phyloP scores from a whole-genome alignment of 2,797 vertebrate species.

The Pseudotriccus pelzelni region DNA sequence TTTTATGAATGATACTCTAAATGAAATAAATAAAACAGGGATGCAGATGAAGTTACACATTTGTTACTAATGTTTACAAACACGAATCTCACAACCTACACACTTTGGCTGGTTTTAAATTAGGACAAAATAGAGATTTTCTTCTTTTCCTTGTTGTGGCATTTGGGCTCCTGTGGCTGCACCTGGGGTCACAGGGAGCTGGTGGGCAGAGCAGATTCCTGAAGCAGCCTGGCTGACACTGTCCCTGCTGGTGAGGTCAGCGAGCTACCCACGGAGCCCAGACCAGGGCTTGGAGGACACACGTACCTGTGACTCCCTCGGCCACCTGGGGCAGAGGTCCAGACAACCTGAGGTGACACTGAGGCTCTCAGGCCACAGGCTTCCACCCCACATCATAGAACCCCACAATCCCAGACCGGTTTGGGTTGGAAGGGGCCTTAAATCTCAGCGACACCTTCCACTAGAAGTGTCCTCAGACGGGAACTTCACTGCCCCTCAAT shows the following conservation, averaged over 20 bases:
- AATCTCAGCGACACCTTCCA: not conserved
- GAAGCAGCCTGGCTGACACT: not conserved
- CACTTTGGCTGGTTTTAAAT: not conserved
- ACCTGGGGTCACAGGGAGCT: not conserved
- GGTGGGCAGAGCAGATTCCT: not conserved
- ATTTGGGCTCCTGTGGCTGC: not conserved
- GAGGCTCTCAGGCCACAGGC: not conserved
- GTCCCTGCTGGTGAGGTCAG: not conserved
- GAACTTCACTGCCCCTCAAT: not conserved
- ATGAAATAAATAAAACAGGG: not conserved
- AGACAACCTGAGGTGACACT: not conserved
- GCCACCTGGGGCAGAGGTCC: not conserved
- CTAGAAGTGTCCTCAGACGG: not conserved
- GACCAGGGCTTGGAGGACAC: not conserved
- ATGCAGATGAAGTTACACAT: not conserved
- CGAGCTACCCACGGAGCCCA: rapidly evolving
- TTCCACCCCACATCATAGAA: not conserved
- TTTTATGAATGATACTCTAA: not conserved
- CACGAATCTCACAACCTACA: not conserved
- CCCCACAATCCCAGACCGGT: not conserved
- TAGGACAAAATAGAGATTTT: not conserved
- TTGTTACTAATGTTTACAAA: not conserved
- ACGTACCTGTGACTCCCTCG: rapidly evolving
- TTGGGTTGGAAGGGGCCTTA: not conserved
- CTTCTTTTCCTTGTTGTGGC: rapidly evolving